These are phyloP conservation scores for Pempheris klunzingeri DNA, from an alignment of 2,797 vertebrate species.

Conservation along the genomic window DNA sequence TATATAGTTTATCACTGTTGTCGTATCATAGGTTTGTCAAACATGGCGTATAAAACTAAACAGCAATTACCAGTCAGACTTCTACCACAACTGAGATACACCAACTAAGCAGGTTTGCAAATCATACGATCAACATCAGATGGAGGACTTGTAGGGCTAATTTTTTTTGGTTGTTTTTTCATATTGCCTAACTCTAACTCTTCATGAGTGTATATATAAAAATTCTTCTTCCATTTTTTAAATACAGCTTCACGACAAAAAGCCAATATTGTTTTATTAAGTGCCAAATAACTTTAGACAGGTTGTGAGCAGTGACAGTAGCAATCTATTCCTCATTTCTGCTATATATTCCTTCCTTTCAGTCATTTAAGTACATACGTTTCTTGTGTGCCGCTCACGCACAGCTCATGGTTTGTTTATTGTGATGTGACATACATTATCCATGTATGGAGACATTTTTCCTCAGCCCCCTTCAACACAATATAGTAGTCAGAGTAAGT, in stretches of 20 bases:
- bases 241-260: conserved; percentile 20
- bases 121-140: no score
- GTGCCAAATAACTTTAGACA: conserved; percentile 55
- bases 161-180: neutral
- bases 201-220: conserved; percentile 1
- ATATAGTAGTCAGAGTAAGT: conserved; percentile 29
- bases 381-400: conserved; percentile 14
- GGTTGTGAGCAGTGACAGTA: conserved; percentile 40
- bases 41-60: neutral
- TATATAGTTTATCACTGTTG: conserved; percentile 1
- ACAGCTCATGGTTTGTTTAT: conserved; percentile 53
- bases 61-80: neutral
- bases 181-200: neutral
- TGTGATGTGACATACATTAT: conserved; percentile 36
- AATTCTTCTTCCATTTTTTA: conserved; percentile 22
- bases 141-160: neutral
- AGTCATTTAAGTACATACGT: conserved; percentile 24
- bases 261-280: conserved; percentile 50
- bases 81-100: neutral
- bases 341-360: conserved; percentile 12
- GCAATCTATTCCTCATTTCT: conserved; percentile 20
- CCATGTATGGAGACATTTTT: neutral
- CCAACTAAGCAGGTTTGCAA: neutral
- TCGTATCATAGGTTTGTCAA: conserved; percentile 4
- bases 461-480: conserved; percentile 18